Base-by-base conservation (phyloP, 2,113 vertebrate genomes). In the Urocitellus parryii region DNA sequence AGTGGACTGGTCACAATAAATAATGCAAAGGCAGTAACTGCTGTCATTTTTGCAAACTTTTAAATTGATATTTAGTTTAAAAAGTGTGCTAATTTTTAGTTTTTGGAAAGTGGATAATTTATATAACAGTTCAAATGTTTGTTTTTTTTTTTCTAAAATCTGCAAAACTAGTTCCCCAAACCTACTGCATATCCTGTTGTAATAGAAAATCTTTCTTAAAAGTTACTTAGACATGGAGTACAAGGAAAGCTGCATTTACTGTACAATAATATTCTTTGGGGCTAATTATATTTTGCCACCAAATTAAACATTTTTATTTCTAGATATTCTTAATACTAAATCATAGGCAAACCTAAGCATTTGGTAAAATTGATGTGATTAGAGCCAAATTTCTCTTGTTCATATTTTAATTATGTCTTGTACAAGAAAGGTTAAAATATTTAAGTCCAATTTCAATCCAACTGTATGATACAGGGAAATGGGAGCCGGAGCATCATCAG, bases 321-420 rank as follows among this genome's bases (percentile, higher is more conserved):
- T 89, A 95, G 72, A 34, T 53, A 91, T 83, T 48, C 39, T 39
- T 77, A 51, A 79, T 90, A 68, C 37, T 84, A 80, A 94, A 81
- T 93, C 67, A 58, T 10, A 91, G 81, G 25, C 48, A 93, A 90
- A 90, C 0, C 1, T 73, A 95, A 77, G n/a, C n/a, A 81, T 80
- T 39, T 87, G 27, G 14, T 45, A 93, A 88, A 90, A 88, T 88
- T 87, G 4, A 8, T 78, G 53, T 92, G 24, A 95, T 79, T 78
- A 82, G 1, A 91, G 39, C n/a, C 74, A 13, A 91, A 70, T 93
- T 94, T 87, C 1, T 79, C 56, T 96, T 87, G 70, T 48, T 89
- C 63, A 53, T 83, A 45, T 90, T 96, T 92, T 76, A 95, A 93
- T 96, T 96, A 83, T 95, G 42, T 61, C 17, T 32, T 88, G 5